These are phyloP conservation scores for Tangara arthus DNA, from an alignment of 2,797 vertebrate genomes.

Conservation along the genomic window DNA sequence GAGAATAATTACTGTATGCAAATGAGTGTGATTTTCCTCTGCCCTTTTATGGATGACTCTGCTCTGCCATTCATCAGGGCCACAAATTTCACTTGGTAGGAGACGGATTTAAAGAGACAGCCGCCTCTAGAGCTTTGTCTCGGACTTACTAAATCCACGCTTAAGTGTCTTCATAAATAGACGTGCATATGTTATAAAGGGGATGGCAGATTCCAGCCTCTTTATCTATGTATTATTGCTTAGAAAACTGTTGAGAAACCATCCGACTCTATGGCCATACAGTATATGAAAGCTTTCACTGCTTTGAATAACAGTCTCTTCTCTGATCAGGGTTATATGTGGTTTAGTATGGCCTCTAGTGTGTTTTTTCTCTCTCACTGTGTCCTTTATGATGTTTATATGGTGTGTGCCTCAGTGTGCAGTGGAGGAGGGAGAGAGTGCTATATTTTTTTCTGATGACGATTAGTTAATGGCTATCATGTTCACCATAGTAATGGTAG, in stretches of 20 bases:
- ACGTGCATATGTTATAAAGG: slow-evolving; percentile 38
- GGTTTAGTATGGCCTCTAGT: slow-evolving; percentile 19
- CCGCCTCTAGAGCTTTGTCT: slow-evolving; percentile 68
- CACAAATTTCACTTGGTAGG: slow-evolving; percentile 80
- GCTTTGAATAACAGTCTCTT: slow-evolving; percentile 44
- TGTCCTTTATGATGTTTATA: slow-evolving; percentile 20
- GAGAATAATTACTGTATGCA: slow-evolving; percentile 89
- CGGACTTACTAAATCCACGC: slow-evolving; percentile 70
- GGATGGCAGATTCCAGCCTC: slow-evolving; percentile 53
- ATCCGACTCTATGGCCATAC: not conserved
- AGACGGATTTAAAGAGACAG: slow-evolving; percentile 79
- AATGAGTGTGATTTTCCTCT: slow-evolving; percentile 83
- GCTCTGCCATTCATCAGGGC: slow-evolving; percentile 82
- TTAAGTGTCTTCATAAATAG: slow-evolving; percentile 72
- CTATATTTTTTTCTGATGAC: not conserved
- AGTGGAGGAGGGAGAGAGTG: not conserved
- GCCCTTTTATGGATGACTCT: slow-evolving; percentile 84
- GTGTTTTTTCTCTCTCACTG: slow-evolving; percentile 38
- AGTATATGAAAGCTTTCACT: slow-evolving; percentile 33
- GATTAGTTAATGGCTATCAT: slow-evolving; percentile 46
- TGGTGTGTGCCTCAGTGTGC: not conserved
- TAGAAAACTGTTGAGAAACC: slow-evolving; percentile 43
- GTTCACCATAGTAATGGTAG: not conserved
- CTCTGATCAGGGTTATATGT: not conserved
- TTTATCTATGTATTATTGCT: slow-evolving; percentile 49